Evolutionary conservation across 2,888 invertebrate genomes (phyloP).

Genomic region (Caenorhabditis sp.): DNA sequence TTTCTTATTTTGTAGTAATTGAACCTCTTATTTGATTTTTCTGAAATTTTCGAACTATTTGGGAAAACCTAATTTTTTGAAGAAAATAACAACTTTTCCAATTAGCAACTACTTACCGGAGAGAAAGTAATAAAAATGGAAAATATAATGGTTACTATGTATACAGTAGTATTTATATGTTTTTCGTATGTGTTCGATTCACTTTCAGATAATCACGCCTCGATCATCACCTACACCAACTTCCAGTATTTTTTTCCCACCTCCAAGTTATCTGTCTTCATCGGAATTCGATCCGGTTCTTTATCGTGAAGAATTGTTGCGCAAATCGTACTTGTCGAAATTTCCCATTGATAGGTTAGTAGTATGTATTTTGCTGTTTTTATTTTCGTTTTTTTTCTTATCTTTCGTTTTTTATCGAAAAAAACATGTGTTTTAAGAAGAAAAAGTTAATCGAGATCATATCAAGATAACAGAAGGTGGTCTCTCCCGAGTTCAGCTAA

Average conservation of each 20-base stretch:
- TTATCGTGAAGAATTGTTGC: slow-evolving; percentile 39
- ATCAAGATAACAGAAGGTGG: too few species aligned
- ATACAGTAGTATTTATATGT: background rate
- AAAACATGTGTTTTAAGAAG: background rate
- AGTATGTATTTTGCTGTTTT: background rate
- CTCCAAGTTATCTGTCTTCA: slow-evolving; percentile 30
- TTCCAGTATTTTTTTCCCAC: slow-evolving; percentile 17
- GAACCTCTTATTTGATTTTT: too few species aligned
- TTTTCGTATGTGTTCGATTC: background rate
- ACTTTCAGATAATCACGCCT: slow-evolving; percentile 32
- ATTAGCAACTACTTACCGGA: too few species aligned
- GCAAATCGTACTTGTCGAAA: slow-evolving; percentile 33
- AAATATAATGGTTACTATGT: background rate
- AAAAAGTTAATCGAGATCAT: background rate
- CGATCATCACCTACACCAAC: slow-evolving; percentile 26
- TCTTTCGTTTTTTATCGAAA: background rate
- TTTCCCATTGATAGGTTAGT: slow-evolving; percentile 37
- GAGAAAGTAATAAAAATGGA: too few species aligned
- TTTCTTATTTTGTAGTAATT: too few species aligned
- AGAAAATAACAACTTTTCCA: too few species aligned
- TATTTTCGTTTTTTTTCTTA: background rate
- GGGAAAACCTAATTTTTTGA: too few species aligned
- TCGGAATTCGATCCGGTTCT: slow-evolving; percentile 44
- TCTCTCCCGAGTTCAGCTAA: background rate
- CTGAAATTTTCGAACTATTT: too few species aligned